Conservation (phyloP, 2,113 vertebrate species). For the Alaudala cheleensis region DNA sequence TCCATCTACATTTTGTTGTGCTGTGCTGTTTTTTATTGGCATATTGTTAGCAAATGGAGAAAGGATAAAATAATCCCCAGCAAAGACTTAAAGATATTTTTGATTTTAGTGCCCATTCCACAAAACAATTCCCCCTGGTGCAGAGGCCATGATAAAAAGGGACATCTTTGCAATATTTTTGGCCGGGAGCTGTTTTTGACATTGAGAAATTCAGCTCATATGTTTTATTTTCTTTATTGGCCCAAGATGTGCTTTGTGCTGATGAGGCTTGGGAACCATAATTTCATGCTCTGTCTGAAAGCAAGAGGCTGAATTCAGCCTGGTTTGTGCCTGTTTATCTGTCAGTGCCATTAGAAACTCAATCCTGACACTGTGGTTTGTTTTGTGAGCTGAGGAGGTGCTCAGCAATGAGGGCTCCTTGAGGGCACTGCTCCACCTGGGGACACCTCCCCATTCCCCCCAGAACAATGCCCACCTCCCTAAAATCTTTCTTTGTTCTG, state of each 20-base stretch:
- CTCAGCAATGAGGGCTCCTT: neutral
- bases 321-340: neutral
- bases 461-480: neutral
- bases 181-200: neutral
- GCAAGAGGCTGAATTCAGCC: neutral
- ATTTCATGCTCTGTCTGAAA: neutral
- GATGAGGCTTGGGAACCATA: neutral
- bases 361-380: accelerated
- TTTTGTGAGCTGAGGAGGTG: neutral
- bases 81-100: neutral
- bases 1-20: neutral
- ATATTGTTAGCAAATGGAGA: neutral
- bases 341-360: neutral
- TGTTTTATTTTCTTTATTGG: neutral
- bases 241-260: neutral
- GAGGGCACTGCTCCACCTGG: neutral
- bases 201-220: neutral
- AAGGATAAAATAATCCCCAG: neutral
- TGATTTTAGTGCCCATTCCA: neutral
- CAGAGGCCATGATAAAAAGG: neutral
- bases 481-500: neutral
- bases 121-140: neutral
- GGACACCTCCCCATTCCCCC: neutral
- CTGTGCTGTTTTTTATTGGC: neutral
- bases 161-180: neutral